Evolutionary conservation across 2,888 invertebrate genomes (phyloP), one percentile per base, ranked within the genome.

Genomic region (Mythimna pallens): DNA sequence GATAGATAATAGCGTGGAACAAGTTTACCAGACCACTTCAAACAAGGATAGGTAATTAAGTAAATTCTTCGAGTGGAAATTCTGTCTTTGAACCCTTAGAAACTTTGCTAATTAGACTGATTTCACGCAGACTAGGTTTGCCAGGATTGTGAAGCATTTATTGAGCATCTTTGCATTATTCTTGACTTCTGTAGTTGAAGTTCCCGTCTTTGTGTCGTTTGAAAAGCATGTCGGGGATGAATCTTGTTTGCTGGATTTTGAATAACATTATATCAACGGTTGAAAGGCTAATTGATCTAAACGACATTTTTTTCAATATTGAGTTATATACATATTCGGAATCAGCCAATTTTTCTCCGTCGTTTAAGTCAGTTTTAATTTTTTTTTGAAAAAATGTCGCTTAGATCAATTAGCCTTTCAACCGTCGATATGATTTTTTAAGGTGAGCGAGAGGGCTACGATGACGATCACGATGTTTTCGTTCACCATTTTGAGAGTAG

Each of bases 31-130:
- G 65, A 54, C 64, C 59, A 30, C 58, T 76, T 70, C 66, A 70
- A 70, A 76, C 68, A 64, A 70, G 55, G 50, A 17, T 36, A 3
- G 14, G 57, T 63, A 75, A 82, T 80, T 80, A 78, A 40, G 52
- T 67, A 25, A 62, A 70, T 79, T 77, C 52, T 69, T 47, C 30
- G 25, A 65, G 65, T 20, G 52, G 62, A 84, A 69, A 75, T 75
- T 67, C 47, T 70, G 69, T 71, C 80, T 84, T 76, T 71, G 70
- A 78, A 58, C 59, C 40, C 64, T 71, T 70, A 17, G 14, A 65
- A 84, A 84, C 68, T 84, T 82, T 59, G 34, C 58, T 82, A 73
- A 84, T 85, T 84, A 73, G 73, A 70, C 57, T 57, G 72, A 62
- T 73, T 82, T 61, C 50, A 64, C 62, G 71, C 70, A 57, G 71